These are phyloP conservation scores for Pseudolycoriella hygida DNA, from an alignment of 2,888 invertebrate species.

Conservation along the genomic window DNA sequence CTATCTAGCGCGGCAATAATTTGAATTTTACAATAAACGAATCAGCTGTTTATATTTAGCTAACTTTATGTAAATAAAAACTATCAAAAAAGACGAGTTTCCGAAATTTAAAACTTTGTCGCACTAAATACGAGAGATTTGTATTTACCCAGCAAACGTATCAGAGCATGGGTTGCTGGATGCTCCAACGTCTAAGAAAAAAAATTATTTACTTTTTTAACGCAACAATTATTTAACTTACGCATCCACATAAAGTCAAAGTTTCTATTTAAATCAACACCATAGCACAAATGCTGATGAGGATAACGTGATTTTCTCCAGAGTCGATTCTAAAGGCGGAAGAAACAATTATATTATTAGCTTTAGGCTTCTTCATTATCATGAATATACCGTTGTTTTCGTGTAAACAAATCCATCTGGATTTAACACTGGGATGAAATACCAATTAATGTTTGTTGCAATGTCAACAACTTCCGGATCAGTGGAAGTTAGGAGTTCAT, in stretches of 20 bases:
- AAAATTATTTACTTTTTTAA: not conserved
- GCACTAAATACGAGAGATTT: too few relatives aligned
- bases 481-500: slow-evolving; percentile 43
- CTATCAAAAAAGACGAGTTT: not conserved
- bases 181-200: slow-evolving; percentile 25
- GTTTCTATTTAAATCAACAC: slow-evolving; percentile 26
- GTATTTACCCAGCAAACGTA: slow-evolving; percentile 30
- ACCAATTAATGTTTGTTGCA: slow-evolving; percentile 53
- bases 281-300: slow-evolving; percentile 20
- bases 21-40: too few relatives aligned
- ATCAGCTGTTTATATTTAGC: too few relatives aligned
- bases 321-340: slow-evolving; percentile 37
- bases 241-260: slow-evolving; percentile 22
- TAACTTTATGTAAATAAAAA: too few relatives aligned
- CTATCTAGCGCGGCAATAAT: too few relatives aligned
- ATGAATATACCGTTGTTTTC: slow-evolving; percentile 40
- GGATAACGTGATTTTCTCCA: slow-evolving; percentile 49
- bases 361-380: too few relatives aligned
- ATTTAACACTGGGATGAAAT: slow-evolving; percentile 53
- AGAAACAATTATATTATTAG: not conserved
- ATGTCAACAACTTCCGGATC: slow-evolving; percentile 35
- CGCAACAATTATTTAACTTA: not conserved
- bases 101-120: too few relatives aligned
- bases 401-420: slow-evolving; percentile 59
- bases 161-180: slow-evolving; percentile 26